Evolutionary conservation across 2,113 vertebrate species (phyloP).

Genomic region (Poeciliopsis turrubarensis): DNA sequence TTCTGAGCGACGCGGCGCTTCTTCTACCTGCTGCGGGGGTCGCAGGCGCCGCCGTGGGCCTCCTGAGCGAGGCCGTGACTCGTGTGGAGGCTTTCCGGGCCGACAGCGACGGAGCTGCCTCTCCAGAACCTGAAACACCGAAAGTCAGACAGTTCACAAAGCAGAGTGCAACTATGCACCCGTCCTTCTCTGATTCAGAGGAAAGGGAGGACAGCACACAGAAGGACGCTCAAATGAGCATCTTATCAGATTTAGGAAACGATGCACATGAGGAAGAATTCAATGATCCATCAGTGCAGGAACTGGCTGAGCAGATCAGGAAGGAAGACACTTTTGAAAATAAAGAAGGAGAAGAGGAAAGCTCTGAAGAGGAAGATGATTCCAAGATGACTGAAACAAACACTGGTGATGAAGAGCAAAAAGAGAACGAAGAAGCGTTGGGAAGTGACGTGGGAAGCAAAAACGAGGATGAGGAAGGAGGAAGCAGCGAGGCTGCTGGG

Average conservation of each 20-base stretch:
- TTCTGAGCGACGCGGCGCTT: slow-evolving; percentile 15
- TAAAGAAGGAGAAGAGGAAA: slow-evolving; percentile 33
- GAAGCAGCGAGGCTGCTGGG: background rate
- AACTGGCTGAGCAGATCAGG: background rate
- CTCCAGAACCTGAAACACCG: background rate
- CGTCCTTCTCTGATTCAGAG: slow-evolving; percentile 41
- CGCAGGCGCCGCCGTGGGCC: slow-evolving; percentile 32
- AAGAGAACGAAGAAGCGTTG: slow-evolving; percentile 12
- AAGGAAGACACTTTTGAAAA: slow-evolving; percentile 31
- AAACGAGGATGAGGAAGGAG: background rate
- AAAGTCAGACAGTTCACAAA: slow-evolving; percentile 37
- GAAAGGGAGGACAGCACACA: slow-evolving; percentile 14
- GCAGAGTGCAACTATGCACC: slow-evolving; percentile 45
- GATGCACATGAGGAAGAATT: slow-evolving; percentile 9
- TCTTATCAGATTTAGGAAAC: slow-evolving; percentile 7
- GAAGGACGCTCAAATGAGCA: background rate
- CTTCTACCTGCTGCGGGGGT: slow-evolving; percentile 50
- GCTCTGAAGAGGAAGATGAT: slow-evolving; percentile 9
- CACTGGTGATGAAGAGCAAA: slow-evolving; percentile 3
- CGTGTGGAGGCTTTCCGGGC: slow-evolving; percentile 13
- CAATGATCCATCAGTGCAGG: slow-evolving; percentile 16
- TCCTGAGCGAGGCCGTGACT: slow-evolving; percentile 32
- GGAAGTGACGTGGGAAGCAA: background rate
- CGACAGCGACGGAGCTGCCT: slow-evolving; percentile 23
- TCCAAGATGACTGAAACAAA: background rate